Evolutionary conservation across 1,140 invertebrate genomes (phyloP), one percentile per base, ranked within the genome.

Genomic region (Semibalanus balanoides): DNA sequence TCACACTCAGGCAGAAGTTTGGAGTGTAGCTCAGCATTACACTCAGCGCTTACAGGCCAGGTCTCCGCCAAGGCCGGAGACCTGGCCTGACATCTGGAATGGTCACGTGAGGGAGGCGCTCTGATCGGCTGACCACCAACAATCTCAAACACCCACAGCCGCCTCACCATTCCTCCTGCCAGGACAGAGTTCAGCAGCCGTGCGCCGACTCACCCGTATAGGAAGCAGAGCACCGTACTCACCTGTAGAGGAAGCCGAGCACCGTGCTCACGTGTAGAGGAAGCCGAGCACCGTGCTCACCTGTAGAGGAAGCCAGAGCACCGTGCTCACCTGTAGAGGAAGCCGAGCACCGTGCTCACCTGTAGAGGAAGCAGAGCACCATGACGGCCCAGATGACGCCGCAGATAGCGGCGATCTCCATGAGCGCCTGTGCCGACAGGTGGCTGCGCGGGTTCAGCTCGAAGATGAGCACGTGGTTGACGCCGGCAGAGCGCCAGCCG

Each of bases 391-490:
- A 99, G 0, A 98, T 87, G 5, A 99, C 95, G 28, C 95, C 95
- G 79, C 99, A 92, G 77, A 98, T 93, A 0, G 95, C 90, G 0
- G 96, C 94, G 79, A 99, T 84, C 85, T 99, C 97, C 89, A 99
- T 95, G 1, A 99, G 85, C 85, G 99, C 93, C 82, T 98, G 96
- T 82, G 98, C 96, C 0, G 96, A 87, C 11, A 90, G 85, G 87
- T 99, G 97, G 85, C 98, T 96, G 75, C 98, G 86, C 0, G 97
- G 98, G 85, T 99, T 96, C 74, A 99, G 86, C 84, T 99, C 97
- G 83, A 99, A 99, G 79, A 99, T 99, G 0, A 99, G 87, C 0
- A 99, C 97, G 84, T 99, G 98, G 87, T 99, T 99, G 7, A 99
- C 97, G 22, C 97, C 97, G 0, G 96, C 97, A 9, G 99, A n/a